These are phyloP conservation scores for Rhynchonycteris naso DNA, from an alignment of 2,797 vertebrate species.

Conservation along the genomic window DNA sequence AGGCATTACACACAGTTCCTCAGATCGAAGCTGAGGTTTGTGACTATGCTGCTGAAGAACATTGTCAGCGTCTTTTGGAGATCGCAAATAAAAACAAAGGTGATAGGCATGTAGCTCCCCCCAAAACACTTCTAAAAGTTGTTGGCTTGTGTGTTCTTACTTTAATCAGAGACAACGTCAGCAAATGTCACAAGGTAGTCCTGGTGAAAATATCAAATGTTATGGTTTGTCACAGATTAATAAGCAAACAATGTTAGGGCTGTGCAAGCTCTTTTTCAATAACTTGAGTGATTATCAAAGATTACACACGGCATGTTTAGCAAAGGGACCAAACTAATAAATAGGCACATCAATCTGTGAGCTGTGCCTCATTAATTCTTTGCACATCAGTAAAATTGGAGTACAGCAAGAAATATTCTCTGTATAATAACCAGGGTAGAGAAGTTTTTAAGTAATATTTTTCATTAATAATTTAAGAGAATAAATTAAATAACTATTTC, in stretches of 20 bases:
- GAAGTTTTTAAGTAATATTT: conserved; percentile 3
- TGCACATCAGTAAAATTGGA: conserved; percentile 66
- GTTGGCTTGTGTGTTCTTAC: neutral
- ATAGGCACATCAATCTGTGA: conserved; percentile 76
- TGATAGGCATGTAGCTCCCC: neutral
- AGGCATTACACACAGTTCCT: neutral
- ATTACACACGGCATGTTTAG: conserved; percentile 73
- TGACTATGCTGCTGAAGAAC: neutral
- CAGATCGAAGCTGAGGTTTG: neutral
- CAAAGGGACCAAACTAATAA: conserved; percentile 70
- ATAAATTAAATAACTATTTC: conserved; percentile 32
- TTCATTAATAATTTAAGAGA: conserved; percentile 50
- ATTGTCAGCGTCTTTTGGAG: neutral
- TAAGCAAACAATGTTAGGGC: conserved; percentile 77
- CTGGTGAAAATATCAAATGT: conserved; percentile 73
- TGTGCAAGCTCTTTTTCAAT: conserved; percentile 64
- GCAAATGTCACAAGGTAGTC: conserved; percentile 62
- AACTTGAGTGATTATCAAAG: conserved; percentile 75
- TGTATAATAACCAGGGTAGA: conserved; percentile 57
- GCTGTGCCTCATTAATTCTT: conserved; percentile 80
- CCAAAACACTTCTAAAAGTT: neutral
- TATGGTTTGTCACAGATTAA: conserved; percentile 74
- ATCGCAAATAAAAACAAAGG: neutral
- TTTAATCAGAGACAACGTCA: conserved; percentile 52
- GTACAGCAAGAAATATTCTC: conserved; percentile 70